Evolutionary conservation across 2,797 vertebrate species (phyloP).

Genomic region (Sebastes hopkinsi): DNA sequence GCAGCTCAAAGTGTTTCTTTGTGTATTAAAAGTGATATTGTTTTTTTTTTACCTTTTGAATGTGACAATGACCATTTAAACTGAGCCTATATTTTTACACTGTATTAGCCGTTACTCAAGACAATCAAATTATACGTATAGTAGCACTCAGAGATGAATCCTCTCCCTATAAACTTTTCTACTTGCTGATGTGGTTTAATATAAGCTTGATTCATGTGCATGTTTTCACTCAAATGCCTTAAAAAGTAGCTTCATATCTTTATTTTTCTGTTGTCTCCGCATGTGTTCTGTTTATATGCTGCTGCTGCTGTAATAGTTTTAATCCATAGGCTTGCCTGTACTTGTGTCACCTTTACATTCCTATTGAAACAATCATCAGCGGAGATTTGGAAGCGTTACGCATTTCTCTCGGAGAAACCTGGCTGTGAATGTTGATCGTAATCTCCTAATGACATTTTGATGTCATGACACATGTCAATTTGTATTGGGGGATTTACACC

Average conservation of each 20-base stretch:
- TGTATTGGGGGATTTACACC: background rate
- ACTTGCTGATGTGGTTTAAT: constrained; percentile 10
- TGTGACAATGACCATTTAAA: constrained; percentile 48
- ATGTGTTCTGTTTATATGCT: constrained; percentile 14
- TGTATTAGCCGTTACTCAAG: constrained; percentile 45
- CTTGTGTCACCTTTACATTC: constrained; percentile 35
- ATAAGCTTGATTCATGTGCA: constrained; percentile 22
- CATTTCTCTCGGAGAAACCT: constrained; percentile 18
- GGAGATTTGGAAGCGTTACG: background rate
- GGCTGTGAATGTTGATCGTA: constrained; percentile 18
- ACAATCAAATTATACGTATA: constrained; percentile 63
- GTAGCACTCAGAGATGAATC: constrained; percentile 34
- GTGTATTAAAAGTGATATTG: constrained; percentile 37
- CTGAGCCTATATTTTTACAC: constrained; percentile 54
- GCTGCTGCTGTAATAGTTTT: constrained; percentile 44
- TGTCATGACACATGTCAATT: constrained; percentile 39
- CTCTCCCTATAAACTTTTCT: constrained; percentile 20
- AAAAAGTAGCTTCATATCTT: constrained; percentile 21
- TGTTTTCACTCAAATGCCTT: constrained; percentile 67
- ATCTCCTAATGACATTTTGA: constrained; percentile 13
- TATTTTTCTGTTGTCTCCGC: constrained; percentile 4
- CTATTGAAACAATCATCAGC: constrained; percentile 1
- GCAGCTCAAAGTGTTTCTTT: constrained; percentile 41
- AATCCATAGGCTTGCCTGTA: constrained; percentile 16
- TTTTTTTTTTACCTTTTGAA: constrained; percentile 45